A percentile compares a stretch with the other conserved stretches of the same genome.
Evolutionary conservation across 2,888 invertebrate species (phyloP).

Genomic region (Hymenopus coronatus): DNA sequence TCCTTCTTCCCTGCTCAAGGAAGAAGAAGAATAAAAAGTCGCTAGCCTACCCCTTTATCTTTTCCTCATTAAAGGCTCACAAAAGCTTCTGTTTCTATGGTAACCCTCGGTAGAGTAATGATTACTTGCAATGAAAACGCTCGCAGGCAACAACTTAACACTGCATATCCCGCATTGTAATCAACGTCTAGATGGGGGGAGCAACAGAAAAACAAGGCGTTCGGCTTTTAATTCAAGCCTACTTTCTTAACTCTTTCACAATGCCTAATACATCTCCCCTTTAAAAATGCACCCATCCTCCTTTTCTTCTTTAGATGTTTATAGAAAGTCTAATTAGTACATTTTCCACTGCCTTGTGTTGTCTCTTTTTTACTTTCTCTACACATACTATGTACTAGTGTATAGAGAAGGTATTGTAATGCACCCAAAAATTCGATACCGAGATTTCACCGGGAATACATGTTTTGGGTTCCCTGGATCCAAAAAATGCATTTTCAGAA

Average conservation of each 20-base stretch:
- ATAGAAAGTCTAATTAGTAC: too few relatives aligned
- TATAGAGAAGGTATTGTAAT: too few relatives aligned
- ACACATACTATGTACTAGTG: too few relatives aligned
- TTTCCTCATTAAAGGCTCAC: slow-evolving; percentile 32
- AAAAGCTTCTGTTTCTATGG: slow-evolving; percentile 26
- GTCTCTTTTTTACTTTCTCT: too few relatives aligned
- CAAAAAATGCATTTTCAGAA: too few relatives aligned
- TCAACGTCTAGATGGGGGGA: not conserved
- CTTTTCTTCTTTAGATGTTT: too few relatives aligned
- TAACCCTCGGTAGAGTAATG: slow-evolving; percentile 4
- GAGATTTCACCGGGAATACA: too few relatives aligned
- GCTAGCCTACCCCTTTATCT: slow-evolving; percentile 4
- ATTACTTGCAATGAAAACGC: not conserved
- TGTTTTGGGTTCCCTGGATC: too few relatives aligned
- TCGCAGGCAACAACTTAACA: not conserved
- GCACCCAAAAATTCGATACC: too few relatives aligned
- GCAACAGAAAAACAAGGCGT: not conserved
- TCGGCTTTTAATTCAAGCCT: not conserved
- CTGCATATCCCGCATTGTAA: slow-evolving; percentile 10
- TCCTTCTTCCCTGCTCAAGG: not conserved
- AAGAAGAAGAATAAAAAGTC: not conserved
- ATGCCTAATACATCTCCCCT: too few relatives aligned
- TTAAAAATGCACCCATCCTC: too few relatives aligned
- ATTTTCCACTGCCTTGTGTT: too few relatives aligned
- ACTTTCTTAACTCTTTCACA: not conserved